Conservation (phyloP, 2,888 invertebrate genomes). For the Nasonia oneida region DNA sequence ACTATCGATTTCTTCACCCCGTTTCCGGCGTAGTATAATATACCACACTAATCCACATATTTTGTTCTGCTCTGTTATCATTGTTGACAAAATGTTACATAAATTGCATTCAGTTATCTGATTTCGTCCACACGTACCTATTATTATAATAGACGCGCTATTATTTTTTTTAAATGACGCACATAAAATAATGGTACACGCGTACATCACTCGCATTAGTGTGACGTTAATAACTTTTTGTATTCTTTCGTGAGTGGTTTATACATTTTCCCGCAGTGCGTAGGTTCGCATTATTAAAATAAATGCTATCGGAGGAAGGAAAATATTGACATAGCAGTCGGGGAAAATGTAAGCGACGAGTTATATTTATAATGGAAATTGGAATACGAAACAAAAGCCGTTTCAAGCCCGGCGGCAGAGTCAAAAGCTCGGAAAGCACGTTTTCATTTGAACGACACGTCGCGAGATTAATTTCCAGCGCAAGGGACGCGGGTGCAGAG, state of each 20-base stretch:
- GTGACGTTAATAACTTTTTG: background rate
- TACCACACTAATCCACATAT: too few relatives aligned
- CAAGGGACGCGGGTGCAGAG: too few relatives aligned
- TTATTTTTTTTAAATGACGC: too few relatives aligned
- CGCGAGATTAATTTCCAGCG: too few relatives aligned
- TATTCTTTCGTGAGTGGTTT: background rate
- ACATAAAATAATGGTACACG: too few relatives aligned
- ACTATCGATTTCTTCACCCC: background rate
- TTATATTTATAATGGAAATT: background rate
- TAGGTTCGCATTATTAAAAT: background rate
- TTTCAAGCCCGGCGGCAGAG: background rate
- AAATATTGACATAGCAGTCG: background rate
- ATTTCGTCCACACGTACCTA: too few relatives aligned
- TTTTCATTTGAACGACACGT: background rate
- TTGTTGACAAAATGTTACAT: background rate
- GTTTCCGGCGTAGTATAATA: background rate
- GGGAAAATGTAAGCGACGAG: background rate
- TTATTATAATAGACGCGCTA: too few relatives aligned
- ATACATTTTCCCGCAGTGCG: background rate
- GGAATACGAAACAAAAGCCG: background rate
- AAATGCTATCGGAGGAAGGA: background rate
- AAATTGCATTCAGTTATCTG: background rate
- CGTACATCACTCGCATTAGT: background rate
- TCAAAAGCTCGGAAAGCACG: background rate
- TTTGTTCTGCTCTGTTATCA: too few relatives aligned